A percentile compares a stretch with the other conserved stretches of the same genome.
Evolutionary conservation across 1,140 invertebrate genomes (phyloP).

Genomic region (Pogonomyrmex barbatus): DNA sequence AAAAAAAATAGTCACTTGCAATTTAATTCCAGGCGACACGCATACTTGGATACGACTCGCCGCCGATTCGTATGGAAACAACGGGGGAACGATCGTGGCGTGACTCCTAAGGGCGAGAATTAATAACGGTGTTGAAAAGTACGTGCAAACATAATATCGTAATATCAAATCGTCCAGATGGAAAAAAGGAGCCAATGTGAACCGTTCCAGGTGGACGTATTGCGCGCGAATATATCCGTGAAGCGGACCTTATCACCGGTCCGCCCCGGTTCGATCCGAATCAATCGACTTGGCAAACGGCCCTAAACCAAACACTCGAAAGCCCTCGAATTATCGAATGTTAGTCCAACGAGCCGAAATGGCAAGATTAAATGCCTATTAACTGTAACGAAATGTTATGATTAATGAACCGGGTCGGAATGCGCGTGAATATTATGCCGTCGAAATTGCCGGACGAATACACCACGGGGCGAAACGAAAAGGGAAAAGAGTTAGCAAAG

Average conservation of each 20-base stretch:
- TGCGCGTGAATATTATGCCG: background rate
- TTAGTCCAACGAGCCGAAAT: conserved; percentile 58
- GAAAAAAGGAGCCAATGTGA: conserved; percentile 75
- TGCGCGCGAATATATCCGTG: conserved; percentile 43
- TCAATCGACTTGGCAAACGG: conserved; percentile 64
- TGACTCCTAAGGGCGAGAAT: conserved; percentile 29
- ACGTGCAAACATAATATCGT: conserved; percentile 75
- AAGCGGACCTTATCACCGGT: conserved; percentile 70
- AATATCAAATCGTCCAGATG: conserved; percentile 61
- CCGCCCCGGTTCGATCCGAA: conserved; percentile 67
- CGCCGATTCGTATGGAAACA: background rate
- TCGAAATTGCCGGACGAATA: conserved; percentile 19
- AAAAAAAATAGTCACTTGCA: background rate
- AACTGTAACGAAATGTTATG: background rate
- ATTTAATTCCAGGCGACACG: background rate
- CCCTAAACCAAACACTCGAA: conserved; percentile 61
- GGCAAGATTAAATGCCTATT: conserved; percentile 55
- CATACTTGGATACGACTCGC: background rate
- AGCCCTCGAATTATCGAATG: conserved; percentile 59
- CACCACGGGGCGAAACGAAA: background rate
- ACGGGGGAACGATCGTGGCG: background rate
- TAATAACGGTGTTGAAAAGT: conserved; percentile 62
- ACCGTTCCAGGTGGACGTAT: conserved; percentile 71
- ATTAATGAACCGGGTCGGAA: conserved; percentile 1
- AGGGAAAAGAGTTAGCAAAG: conserved; percentile 28